A percentile compares a stretch with the other conserved stretches of the same genome.
phyloP scores from a whole-genome alignment of 2,888 invertebrate genomes.

The Dryomyza anilis region DNA sequence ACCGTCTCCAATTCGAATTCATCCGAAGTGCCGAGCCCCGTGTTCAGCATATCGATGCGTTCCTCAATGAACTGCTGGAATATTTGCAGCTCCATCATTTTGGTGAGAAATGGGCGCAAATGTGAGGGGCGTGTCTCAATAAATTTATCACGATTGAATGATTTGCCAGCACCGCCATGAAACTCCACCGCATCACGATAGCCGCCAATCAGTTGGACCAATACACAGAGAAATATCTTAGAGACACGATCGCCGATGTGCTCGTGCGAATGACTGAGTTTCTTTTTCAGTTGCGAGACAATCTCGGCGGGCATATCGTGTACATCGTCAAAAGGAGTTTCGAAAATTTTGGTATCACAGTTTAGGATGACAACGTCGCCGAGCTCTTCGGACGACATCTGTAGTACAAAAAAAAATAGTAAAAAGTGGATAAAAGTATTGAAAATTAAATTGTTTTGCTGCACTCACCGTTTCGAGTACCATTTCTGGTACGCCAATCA shows the following conservation, averaged over 20 bases:
- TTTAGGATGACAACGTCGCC: constrained; percentile 94
- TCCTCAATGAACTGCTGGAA: constrained; percentile 95
- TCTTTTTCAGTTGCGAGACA: constrained; percentile 66
- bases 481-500: constrained; percentile 90
- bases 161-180: constrained; percentile 71
- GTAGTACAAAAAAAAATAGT: neutral
- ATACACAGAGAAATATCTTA: constrained; percentile 83
- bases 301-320: constrained; percentile 88
- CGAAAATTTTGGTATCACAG: constrained; percentile 86
- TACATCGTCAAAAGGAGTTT: constrained; percentile 88
- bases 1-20: constrained; percentile 91
- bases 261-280: constrained; percentile 63
- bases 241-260: constrained; percentile 90
- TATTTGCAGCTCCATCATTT: constrained; percentile 92
- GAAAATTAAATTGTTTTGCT: neutral
- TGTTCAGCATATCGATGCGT: constrained; percentile 87
- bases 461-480: constrained; percentile 71
- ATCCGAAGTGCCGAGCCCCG: constrained; percentile 91
- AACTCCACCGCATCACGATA: constrained; percentile 89
- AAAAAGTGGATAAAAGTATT: neutral
- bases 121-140: constrained; percentile 82
- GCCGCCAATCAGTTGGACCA: constrained; percentile 93
- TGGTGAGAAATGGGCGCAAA: constrained; percentile 86
- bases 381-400: constrained; percentile 77
- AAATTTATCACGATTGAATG: constrained; percentile 86